These are phyloP conservation scores for Tautogolabrus adspersus DNA, from an alignment of 2,113 vertebrate species.

Conservation along the genomic window DNA sequence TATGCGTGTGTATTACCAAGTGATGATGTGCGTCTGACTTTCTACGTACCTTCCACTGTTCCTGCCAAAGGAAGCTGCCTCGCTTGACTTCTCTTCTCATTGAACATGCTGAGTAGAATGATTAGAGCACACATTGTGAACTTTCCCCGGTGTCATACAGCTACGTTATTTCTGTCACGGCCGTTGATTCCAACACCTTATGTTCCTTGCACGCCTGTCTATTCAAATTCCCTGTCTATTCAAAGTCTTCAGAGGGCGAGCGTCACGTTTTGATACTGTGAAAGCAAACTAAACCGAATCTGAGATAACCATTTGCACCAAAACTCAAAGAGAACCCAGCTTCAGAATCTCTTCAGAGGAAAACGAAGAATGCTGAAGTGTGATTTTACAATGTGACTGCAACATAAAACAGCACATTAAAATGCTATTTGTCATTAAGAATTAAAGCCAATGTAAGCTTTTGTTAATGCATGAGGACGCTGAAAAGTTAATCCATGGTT, in stretches of 20 bases:
- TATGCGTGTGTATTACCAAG: slow-evolving; percentile 28
- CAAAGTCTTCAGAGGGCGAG: slow-evolving; percentile 33
- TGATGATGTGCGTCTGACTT: slow-evolving; percentile 39
- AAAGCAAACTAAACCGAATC: slow-evolving; percentile 24
- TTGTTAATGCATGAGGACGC: background rate
- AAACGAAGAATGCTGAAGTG: background rate
- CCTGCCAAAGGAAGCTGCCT: slow-evolving; percentile 19
- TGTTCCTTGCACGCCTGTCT: slow-evolving; percentile 26
- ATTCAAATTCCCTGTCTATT: slow-evolving; percentile 12
- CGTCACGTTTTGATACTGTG: slow-evolving; percentile 9
- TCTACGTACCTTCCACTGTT: slow-evolving; percentile 12
- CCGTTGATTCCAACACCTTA: slow-evolving; percentile 33
- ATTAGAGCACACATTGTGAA: slow-evolving; percentile 56
- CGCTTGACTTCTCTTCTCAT: slow-evolving; percentile 32
- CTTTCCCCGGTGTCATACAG: slow-evolving; percentile 24
- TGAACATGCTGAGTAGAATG: slow-evolving; percentile 43
- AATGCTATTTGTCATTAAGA: slow-evolving; percentile 3
- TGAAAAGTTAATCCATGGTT: slow-evolving; percentile 47
- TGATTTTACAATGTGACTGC: background rate
- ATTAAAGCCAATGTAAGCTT: background rate
- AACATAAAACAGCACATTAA: background rate
- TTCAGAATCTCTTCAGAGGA: background rate
- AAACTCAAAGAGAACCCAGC: background rate
- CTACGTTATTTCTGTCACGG: slow-evolving; percentile 29
- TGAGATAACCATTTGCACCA: background rate